Evolutionary conservation across 2,888 invertebrate species (phyloP).

Genomic region (Acanthopleura granulata): DNA sequence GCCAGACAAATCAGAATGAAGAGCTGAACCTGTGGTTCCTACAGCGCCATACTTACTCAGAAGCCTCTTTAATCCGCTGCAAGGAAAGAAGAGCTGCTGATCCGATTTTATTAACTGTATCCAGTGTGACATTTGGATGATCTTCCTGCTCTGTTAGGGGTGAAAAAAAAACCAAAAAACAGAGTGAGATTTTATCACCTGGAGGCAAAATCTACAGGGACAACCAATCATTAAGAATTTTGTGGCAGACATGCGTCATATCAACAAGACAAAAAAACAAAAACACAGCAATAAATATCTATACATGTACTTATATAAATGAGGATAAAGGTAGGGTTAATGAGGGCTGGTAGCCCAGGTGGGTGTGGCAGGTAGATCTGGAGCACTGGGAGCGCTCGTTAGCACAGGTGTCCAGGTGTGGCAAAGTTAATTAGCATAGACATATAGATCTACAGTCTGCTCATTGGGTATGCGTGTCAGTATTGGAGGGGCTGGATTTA

Average conservation of each 20-base stretch:
- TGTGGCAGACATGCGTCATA: too few species aligned
- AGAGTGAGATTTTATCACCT: too few species aligned
- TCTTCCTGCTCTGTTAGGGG: conserved; percentile 45
- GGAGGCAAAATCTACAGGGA: too few species aligned
- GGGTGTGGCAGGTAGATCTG: too few species aligned
- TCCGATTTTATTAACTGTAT: conserved; percentile 58
- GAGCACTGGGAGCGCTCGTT: background rate
- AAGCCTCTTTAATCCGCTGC: conserved; percentile 59
- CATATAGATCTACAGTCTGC: background rate
- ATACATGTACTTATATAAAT: too few species aligned
- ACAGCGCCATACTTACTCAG: conserved; percentile 46
- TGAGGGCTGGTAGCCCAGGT: too few species aligned
- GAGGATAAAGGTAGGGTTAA: too few species aligned
- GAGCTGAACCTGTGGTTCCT: background rate
- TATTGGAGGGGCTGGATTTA: too few species aligned
- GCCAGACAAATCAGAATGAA: too few species aligned
- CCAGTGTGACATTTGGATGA: conserved; percentile 47
- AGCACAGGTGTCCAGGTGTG: conserved; percentile 7
- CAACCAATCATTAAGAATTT: too few species aligned
- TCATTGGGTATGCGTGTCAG: background rate
- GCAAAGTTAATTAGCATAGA: background rate
- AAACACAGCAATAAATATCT: too few species aligned
- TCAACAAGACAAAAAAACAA: too few species aligned
- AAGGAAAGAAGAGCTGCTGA: conserved; percentile 57
- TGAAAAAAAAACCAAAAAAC: background rate